These are phyloP conservation scores for Danio aesculapii DNA, from an alignment of 2,797 vertebrate genomes.

Conservation along the genomic window DNA sequence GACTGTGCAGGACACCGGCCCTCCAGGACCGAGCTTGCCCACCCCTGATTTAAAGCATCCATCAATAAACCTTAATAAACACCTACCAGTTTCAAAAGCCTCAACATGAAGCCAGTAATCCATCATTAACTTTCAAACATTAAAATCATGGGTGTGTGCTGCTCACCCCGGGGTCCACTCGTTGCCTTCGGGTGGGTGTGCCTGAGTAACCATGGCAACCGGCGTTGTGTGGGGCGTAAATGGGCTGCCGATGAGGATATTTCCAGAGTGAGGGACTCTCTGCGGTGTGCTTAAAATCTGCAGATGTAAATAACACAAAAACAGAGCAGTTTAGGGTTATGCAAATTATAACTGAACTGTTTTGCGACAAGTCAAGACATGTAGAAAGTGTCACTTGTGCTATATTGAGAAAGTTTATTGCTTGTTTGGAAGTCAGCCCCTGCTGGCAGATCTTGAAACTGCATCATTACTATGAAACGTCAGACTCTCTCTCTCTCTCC, in stretches of 20 bases:
- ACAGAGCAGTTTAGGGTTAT: not conserved
- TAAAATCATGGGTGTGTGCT: not conserved
- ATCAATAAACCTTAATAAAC: no score
- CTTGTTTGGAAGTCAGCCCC: not conserved
- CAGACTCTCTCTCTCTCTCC: no score
- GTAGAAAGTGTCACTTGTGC: not conserved
- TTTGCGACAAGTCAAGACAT: not conserved
- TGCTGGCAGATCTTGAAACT: not conserved
- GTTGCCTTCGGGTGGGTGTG: conserved; percentile 78
- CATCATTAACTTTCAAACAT: not conserved
- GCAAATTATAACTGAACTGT: not conserved
- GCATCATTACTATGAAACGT: not conserved
- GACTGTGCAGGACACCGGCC: no score
- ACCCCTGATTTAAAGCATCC: no score
- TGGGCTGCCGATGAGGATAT: conserved; percentile 82
- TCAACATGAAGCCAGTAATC: not conserved
- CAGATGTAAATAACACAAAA: conserved; percentile 30
- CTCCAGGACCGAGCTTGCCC: no score
- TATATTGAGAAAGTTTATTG: not conserved
- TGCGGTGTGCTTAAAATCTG: conserved; percentile 89
- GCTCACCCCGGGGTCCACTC: conserved; percentile 85
- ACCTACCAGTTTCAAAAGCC: no score
- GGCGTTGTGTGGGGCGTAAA: conserved; percentile 76
- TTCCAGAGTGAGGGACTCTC: conserved; percentile 81
- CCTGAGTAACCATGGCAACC: conserved; percentile 84